Conservation (phyloP, 2,888 invertebrate species). For the Glaucopsyche alexis region DNA sequence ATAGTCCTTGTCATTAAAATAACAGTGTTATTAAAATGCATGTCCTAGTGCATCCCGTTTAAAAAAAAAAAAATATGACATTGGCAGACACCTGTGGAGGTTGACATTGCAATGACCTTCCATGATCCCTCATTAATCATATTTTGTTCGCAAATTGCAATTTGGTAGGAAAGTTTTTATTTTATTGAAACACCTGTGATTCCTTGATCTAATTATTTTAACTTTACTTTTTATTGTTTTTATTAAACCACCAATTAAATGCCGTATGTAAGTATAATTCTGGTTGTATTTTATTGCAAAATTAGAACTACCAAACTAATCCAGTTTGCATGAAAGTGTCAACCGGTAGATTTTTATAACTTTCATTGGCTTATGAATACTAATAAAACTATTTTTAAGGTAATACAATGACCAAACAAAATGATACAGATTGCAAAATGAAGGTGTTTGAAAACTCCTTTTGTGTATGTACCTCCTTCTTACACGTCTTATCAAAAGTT, state of each 20-base stretch:
- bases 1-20: neutral
- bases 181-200: neutral
- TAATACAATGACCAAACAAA: too few relatives aligned
- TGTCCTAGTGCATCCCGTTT: neutral
- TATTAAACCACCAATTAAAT: neutral
- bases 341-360: neutral
- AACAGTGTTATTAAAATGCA: neutral
- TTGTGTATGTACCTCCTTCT: too few relatives aligned
- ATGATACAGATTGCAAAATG: too few relatives aligned
- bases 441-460: too few relatives aligned
- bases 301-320: neutral
- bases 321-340: neutral
- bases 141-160: neutral
- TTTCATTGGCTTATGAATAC: neutral
- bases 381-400: too few relatives aligned
- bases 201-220: neutral
- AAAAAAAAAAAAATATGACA: constrained; percentile 4
- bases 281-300: neutral
- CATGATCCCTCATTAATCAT: neutral
- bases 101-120: constrained; percentile 11
- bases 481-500: too few relatives aligned
- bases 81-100: constrained; percentile 9
- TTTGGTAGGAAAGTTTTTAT: neutral
- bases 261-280: neutral
- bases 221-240: neutral